Percentiles rank a stretch among this genome's conserved stretches.
Evolutionary conservation across 2,113 vertebrate genomes (phyloP).

Genomic region (Labeo rohita): DNA sequence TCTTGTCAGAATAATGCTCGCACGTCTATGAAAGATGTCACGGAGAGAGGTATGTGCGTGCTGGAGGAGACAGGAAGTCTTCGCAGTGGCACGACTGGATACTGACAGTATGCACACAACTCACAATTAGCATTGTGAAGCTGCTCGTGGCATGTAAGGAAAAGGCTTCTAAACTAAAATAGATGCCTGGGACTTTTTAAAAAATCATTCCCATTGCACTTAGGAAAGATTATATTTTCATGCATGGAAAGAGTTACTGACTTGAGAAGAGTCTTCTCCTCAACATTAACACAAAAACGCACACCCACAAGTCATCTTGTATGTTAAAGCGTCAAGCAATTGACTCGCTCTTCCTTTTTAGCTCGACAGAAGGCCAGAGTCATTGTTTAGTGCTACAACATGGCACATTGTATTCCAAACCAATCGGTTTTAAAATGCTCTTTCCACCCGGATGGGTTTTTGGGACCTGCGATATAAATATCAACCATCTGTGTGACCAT

Average conservation of each 20-base stretch:
- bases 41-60: slow-evolving; percentile 33
- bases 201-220: slow-evolving; percentile 72
- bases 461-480: slow-evolving; percentile 76
- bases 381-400: slow-evolving; percentile 39
- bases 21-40: slow-evolving; percentile 62
- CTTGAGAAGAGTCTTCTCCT: slow-evolving; percentile 42
- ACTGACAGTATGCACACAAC: background rate
- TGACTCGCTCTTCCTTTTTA: slow-evolving; percentile 1
- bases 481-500: slow-evolving; percentile 81
- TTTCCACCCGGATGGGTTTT: slow-evolving; percentile 75
- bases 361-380: slow-evolving; percentile 12
- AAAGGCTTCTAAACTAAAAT: slow-evolving; percentile 64
- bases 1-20: slow-evolving; percentile 60
- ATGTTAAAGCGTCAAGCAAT: background rate
- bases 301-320: background rate
- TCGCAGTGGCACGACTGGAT: background rate
- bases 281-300: background rate
- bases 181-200: slow-evolving; percentile 65
- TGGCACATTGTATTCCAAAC: slow-evolving; percentile 66
- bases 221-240: slow-evolving; percentile 69
- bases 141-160: slow-evolving; percentile 62
- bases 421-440: slow-evolving; percentile 69
- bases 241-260: slow-evolving; percentile 49
- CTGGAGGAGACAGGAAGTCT: slow-evolving; percentile 42
- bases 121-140: slow-evolving; percentile 62